A percentile compares a stretch with the other conserved stretches of the same genome.
These are phyloP conservation scores for Hyles euphorbiae DNA, from an alignment of 1,140 invertebrate genomes.

Conservation along the genomic window DNA sequence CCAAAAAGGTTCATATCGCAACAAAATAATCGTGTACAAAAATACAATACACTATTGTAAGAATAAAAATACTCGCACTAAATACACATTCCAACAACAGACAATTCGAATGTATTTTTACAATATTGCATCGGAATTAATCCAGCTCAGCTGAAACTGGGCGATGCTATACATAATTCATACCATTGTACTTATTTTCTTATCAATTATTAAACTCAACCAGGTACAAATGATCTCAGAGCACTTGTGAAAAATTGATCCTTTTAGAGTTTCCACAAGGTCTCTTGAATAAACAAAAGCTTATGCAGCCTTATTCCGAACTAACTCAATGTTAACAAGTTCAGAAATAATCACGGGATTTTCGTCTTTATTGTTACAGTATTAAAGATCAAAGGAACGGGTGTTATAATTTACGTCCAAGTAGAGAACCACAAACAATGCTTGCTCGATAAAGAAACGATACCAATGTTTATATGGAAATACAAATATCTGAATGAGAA, in stretches of 20 bases:
- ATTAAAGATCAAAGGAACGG: background rate
- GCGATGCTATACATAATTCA: no score
- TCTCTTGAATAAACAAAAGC: slow-evolving; percentile 34
- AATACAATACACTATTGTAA: no score
- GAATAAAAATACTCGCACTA: no score
- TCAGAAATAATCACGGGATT: background rate
- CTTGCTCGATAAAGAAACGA: slow-evolving; percentile 10
- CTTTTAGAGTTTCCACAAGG: slow-evolving; percentile 31
- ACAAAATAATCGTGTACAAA: no score
- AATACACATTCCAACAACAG: no score
- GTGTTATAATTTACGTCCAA: background rate
- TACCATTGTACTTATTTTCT: no score
- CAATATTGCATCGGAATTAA: no score
- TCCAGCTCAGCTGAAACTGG: no score
- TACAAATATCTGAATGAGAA: slow-evolving; percentile 13
- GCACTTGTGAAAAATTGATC: slow-evolving; percentile 30
- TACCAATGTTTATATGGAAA: slow-evolving; percentile 15
- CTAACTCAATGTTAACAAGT: slow-evolving; percentile 18
- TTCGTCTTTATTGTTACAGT: slow-evolving; percentile 5
- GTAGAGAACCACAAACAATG: slow-evolving; percentile 9
- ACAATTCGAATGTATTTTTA: no score
- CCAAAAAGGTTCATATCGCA: no score
- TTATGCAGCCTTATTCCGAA: slow-evolving; percentile 19
- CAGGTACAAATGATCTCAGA: slow-evolving; percentile 7
- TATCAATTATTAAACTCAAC: background rate